Base-by-base conservation (phyloP, 2,113 vertebrate genomes). In the Nerophis ophidion region DNA sequence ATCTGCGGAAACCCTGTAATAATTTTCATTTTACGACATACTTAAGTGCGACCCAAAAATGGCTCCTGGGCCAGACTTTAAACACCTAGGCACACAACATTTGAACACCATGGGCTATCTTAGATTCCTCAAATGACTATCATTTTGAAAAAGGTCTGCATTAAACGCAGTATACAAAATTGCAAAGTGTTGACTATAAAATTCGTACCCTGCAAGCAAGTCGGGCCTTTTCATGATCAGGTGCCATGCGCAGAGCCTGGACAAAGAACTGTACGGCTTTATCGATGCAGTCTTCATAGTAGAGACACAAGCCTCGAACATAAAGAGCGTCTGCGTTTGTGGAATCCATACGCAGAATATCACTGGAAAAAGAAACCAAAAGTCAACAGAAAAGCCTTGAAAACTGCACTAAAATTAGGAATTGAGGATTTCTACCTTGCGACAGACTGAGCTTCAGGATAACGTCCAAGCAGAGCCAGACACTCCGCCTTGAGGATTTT, bases 401-500 rank as follows among this genome's bases (percentile, higher is more conserved):
- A 19, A 17, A n/a, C 12, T 5, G n/a, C 15, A 38, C 40, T 40
- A 11, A 8, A 8, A 8, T 6, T 5, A 0, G 1, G 6, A n/a
- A 8, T n/a, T 7, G 13, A 12, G 10, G 6, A 10, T 34, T 44
- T 42, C 34, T 73, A 97, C 96, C 95, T 98, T 47, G 94, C 95
- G 44, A 98, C 95, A 17, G 95, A 98, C 82, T 98, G 96, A 35
- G 96, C 95, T 71, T 98, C 96, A 0, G 93, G 91, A 68, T 98
- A 97, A 67, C 95, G 91, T 44, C 96, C 96, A 62, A 98, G 81
- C 57, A 98, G 75, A 0, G 96, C 94, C 67, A 98, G 89, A 82
- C 96, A 98, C 72, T 98, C 96, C 0, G 95, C 95, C 86, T 98
- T 98, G 63, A 95, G 91, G 83, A 98, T 95, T 83, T 97, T 98